These are phyloP conservation scores for Diplosoma virens DNA, from an alignment of 23 tunicate species.

Conservation along the genomic window DNA sequence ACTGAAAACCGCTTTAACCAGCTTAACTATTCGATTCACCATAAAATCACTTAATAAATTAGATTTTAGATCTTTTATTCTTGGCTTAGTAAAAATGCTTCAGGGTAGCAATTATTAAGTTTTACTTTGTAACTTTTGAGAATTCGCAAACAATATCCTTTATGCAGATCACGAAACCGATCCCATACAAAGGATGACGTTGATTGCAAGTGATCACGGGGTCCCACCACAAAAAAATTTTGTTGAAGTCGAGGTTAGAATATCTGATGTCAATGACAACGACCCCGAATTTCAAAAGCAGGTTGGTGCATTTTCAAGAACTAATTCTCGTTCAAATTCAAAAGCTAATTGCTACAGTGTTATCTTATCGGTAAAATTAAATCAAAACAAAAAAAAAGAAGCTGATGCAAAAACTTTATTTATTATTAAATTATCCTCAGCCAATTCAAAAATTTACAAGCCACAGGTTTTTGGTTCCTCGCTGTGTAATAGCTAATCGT, in stretches of 20 bases:
- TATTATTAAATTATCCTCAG: neutral
- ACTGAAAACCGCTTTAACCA: too few relatives aligned
- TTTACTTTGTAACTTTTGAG: neutral
- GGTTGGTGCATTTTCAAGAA: slow-evolving; percentile 13
- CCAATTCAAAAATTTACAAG: neutral
- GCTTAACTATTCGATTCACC: too few relatives aligned
- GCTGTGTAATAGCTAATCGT: neutral
- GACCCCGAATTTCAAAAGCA: slow-evolving; percentile 53
- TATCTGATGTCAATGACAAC: slow-evolving; percentile 74
- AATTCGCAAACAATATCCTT: neutral
- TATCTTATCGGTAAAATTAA: neutral
- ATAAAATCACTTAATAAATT: neutral
- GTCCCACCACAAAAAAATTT: slow-evolving; percentile 4
- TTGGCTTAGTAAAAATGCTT: neutral
- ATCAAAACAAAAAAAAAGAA: neutral
- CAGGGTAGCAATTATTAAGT: neutral
- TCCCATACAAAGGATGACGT: slow-evolving; percentile 29
- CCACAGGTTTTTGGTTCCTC: neutral
- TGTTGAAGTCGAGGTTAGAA: slow-evolving; percentile 33
- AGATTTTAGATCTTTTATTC: neutral
- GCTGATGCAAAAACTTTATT: neutral
- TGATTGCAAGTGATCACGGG: slow-evolving; percentile 62
- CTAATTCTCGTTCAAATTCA: neutral
- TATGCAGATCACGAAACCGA: slow-evolving; percentile 56
- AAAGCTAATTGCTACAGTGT: too few relatives aligned